Conservation (phyloP, 2,888 invertebrate genomes). For the Dryobota labecula region DNA sequence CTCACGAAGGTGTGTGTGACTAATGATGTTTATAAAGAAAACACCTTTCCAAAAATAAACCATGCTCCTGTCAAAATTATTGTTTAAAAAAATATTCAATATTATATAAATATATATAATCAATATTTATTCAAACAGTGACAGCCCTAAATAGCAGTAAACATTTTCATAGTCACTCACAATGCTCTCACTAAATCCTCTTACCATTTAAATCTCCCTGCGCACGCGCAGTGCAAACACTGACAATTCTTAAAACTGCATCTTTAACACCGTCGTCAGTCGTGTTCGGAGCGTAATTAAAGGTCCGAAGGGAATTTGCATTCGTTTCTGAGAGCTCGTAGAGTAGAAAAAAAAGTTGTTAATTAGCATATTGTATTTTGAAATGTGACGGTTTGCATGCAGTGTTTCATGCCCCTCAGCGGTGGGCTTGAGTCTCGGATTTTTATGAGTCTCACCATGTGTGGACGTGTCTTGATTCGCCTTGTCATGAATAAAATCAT, state of each 20-base stretch:
- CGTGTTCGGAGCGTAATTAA: slow-evolving; percentile 89
- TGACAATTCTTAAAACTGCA: slow-evolving; percentile 87
- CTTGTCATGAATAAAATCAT: slow-evolving; percentile 51
- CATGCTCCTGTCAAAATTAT: background rate
- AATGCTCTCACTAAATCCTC: slow-evolving; percentile 80
- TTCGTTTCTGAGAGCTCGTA: slow-evolving; percentile 88
- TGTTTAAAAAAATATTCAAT: background rate
- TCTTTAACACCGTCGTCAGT: slow-evolving; percentile 87
- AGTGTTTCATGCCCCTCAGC: slow-evolving; percentile 85
- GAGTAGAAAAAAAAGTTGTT: slow-evolving; percentile 84
- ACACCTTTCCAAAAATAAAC: background rate
- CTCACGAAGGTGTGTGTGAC: slow-evolving; percentile 46
- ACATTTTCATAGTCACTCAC: slow-evolving; percentile 83
- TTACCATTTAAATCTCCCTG: slow-evolving; percentile 82
- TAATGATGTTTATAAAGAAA: slow-evolving; percentile 53
- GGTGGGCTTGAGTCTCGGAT: slow-evolving; percentile 82
- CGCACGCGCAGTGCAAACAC: slow-evolving; percentile 77
- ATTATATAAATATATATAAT: no score
- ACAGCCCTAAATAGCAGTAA: slow-evolving; percentile 75
- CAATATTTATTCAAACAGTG: slow-evolving; percentile 33
- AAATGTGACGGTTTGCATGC: slow-evolving; percentile 89
- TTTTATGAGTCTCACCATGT: slow-evolving; percentile 78
- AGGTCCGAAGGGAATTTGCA: slow-evolving; percentile 87
- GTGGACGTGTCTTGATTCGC: slow-evolving; percentile 75
- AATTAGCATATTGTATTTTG: slow-evolving; percentile 91